Evolutionary conservation across 2,797 vertebrate species (phyloP).

Genomic region (Spinibarbus caldwelli): DNA sequence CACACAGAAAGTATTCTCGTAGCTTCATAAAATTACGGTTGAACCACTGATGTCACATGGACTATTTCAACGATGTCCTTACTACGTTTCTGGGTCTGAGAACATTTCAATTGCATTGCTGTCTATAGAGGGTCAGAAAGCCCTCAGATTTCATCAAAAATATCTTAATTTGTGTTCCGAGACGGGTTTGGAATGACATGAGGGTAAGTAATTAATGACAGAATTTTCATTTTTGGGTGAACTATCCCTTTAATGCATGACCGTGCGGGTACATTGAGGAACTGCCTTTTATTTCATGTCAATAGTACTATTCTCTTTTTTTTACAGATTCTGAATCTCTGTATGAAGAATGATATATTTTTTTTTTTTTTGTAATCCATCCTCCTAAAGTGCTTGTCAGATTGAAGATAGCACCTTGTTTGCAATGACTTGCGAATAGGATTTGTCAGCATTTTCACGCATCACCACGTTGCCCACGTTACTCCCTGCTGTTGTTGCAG

Average conservation of each 20-base stretch:
- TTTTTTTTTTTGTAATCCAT: background rate
- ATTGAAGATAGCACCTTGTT: constrained; percentile 22
- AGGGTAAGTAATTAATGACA: too few species aligned
- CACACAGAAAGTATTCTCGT: too few species aligned
- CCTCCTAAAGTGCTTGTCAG: background rate
- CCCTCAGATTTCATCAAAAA: too few species aligned
- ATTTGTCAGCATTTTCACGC: background rate
- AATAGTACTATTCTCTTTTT: background rate
- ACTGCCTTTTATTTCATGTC: constrained; percentile 11
- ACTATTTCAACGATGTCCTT: too few species aligned
- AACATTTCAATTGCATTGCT: too few species aligned
- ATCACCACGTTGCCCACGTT: background rate
- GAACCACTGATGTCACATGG: too few species aligned
- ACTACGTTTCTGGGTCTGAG: too few species aligned
- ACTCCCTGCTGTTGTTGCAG: background rate
- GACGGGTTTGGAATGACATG: too few species aligned
- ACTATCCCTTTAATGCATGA: constrained; percentile 42
- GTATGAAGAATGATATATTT: constrained; percentile 18
- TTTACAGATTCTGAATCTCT: background rate
- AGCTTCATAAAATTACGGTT: too few species aligned
- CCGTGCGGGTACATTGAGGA: constrained; percentile 39
- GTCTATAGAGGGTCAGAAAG: too few species aligned
- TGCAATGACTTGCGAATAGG: background rate
- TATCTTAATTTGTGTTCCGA: too few species aligned
- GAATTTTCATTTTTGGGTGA: too few species aligned